phyloP scores from a whole-genome alignment of 2,113 vertebrate genomes.

The Jacana jacana region DNA sequence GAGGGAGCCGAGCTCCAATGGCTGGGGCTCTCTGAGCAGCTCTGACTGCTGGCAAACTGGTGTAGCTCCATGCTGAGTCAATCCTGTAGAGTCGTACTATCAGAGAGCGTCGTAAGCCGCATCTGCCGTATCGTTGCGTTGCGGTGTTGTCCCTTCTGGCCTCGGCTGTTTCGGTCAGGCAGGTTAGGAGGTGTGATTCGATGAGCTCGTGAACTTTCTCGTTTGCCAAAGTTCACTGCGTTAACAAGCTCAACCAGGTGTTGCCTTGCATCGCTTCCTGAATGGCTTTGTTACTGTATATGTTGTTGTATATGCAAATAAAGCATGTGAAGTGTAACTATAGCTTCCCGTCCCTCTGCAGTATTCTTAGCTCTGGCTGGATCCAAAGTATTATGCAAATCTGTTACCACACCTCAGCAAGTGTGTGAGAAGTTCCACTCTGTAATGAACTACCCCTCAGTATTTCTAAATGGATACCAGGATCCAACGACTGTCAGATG shows the following conservation, averaged over 20 bases:
- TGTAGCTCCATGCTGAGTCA: neutral
- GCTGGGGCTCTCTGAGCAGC: neutral
- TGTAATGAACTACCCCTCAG: neutral
- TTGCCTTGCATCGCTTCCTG: neutral
- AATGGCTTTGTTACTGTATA: neutral
- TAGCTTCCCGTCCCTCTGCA: neutral
- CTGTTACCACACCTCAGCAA: neutral
- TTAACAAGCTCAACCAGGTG: neutral
- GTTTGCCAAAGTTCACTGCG: neutral
- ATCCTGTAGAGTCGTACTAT: fast-evolving
- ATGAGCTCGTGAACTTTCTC: neutral
- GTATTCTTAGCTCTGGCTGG: neutral
- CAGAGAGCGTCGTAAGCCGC: fast-evolving
- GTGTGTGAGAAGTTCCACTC: neutral
- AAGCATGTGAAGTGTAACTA: neutral
- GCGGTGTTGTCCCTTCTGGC: neutral
- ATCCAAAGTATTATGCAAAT: neutral
- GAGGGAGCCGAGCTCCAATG: neutral
- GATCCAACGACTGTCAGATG: neutral
- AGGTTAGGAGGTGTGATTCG: neutral
- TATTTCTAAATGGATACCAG: neutral
- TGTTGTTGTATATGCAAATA: neutral
- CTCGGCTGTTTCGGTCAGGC: neutral
- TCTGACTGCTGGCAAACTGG: fast-evolving
- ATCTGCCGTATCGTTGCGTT: fast-evolving